Conservation (phyloP, 2,888 invertebrate genomes). For the Terebella lapidaria region DNA sequence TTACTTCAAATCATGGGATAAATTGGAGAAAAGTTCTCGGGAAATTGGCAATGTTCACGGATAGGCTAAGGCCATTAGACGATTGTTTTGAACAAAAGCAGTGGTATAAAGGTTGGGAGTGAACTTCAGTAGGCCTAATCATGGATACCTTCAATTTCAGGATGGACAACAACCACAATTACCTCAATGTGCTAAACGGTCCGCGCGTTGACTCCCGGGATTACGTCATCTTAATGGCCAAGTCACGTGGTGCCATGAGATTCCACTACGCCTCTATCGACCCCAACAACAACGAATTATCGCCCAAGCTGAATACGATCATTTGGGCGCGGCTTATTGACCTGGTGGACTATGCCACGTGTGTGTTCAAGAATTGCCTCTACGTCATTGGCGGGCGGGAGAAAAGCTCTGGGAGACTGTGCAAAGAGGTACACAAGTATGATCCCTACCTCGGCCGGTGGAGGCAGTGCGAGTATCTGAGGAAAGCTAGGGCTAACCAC, state of each 20-base stretch:
- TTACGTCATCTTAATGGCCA: constrained; percentile 3
- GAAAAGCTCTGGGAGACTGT: not conserved
- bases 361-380: constrained; percentile 10
- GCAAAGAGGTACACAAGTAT: constrained; percentile 2
- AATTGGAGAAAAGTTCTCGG: no score
- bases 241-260: not conserved
- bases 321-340: constrained; percentile 11
- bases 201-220: no score
- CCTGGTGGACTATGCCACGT: constrained; percentile 4
- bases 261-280: constrained; percentile 2
- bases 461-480: constrained; percentile 9
- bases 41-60: no score
- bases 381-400: constrained; percentile 12
- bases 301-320: constrained; percentile 5
- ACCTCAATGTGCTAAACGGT: no score
- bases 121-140: no score
- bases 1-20: no score
- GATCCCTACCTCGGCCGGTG: constrained; percentile 7
- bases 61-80: no score
- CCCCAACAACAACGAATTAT: not conserved
- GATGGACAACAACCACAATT: no score
- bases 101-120: no score
- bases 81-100: no score
- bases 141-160: no score
- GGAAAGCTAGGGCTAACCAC: constrained; percentile 5